phyloP scores from a whole-genome alignment of 2,888 invertebrate species.

The Sicus ferrugineus region DNA sequence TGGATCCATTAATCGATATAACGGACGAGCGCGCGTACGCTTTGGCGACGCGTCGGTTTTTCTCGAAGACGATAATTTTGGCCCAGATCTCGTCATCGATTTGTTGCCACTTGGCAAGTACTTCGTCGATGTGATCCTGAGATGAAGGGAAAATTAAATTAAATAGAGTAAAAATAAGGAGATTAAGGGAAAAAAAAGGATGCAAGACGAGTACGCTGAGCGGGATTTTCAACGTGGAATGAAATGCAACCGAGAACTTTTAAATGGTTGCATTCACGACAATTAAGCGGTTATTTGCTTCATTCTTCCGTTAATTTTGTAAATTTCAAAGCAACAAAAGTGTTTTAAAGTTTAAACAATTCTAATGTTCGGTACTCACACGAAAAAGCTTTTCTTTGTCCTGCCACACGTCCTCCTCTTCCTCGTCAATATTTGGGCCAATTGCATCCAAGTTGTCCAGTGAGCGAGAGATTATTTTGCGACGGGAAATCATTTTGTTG shows the following conservation, averaged over 20 bases:
- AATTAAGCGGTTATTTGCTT: neutral
- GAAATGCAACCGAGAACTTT: no score
- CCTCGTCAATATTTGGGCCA: conserved; percentile 76
- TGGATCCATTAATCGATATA: conserved; percentile 93
- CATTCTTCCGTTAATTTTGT: no score
- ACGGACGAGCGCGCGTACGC: conserved; percentile 96
- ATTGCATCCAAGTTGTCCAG: conserved; percentile 86
- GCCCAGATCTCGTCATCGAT: conserved; percentile 99
- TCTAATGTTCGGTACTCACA: conserved; percentile 67
- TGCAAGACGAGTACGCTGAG: no score
- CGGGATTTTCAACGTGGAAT: no score
- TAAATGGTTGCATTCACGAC: neutral
- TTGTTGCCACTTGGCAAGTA: conserved; percentile 93
- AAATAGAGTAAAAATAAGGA: no score
- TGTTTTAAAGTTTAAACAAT: conserved; percentile 13
- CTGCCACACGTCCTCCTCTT: conserved; percentile 80
- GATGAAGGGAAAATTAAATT: neutral
- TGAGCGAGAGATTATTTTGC: conserved; percentile 88
- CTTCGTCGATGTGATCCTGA: conserved; percentile 96
- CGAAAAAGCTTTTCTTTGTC: conserved; percentile 91
- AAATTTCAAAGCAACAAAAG: neutral
- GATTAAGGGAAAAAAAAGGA: conserved; percentile 39
- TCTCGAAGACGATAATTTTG: conserved; percentile 95
- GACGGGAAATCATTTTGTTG: conserved; percentile 81
- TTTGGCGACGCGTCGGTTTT: conserved; percentile 94